Evolutionary conservation across 1,140 invertebrate genomes (phyloP), one percentile per base, ranked within the genome.

Genomic region (Drosophila lowei): DNA sequence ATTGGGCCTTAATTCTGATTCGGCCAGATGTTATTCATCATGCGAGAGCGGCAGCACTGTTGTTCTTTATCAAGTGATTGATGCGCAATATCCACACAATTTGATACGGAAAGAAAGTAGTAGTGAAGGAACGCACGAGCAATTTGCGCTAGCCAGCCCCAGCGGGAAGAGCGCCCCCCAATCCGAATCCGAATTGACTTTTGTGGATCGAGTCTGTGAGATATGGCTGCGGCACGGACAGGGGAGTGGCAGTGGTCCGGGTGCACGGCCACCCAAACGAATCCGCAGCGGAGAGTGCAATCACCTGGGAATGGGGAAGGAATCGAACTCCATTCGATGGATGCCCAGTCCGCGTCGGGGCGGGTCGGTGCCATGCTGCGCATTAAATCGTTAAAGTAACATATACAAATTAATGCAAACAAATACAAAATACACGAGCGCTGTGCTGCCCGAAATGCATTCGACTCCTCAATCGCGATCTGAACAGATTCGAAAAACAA

Each of bases 331-430:
- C 41, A 49, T 65, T 65, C 70, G 70, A 61, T 57, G 71, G 25
- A 18, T 67, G 55, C 63, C 25, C 25, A 68, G 67, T 70, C 44
- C 57, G 66, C 66, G 66, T 56, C 66, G 66, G 52, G 66, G 68
- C 64, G 23, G 52, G 66, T 70, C 64, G 66, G 66, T 70, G 66
- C 63, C 64, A 55, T 68, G 70, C 68, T 65, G 77, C 56, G 83
- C 83, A 85, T 85, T 85, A 80, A 85, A 85, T 85, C 73, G 73
- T 77, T 86, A 86, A 74, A 60, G 77, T 77, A 85, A 85, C 83
- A 88, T 85, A 85, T 85, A 85, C 81, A 85, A 85, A 85, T 85
- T 73, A 88, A 85, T 85, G 83, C 81, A 85, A 85, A 85, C 81
- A 85, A 85, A 85, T 86, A 81, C 80, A 68, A 63, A 49, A 25